A percentile compares a stretch with the other conserved stretches of the same genome.
These are phyloP conservation scores for Venustaconcha ellipsiformis DNA, from an alignment of 1,140 invertebrate genomes.

Conservation along the genomic window DNA sequence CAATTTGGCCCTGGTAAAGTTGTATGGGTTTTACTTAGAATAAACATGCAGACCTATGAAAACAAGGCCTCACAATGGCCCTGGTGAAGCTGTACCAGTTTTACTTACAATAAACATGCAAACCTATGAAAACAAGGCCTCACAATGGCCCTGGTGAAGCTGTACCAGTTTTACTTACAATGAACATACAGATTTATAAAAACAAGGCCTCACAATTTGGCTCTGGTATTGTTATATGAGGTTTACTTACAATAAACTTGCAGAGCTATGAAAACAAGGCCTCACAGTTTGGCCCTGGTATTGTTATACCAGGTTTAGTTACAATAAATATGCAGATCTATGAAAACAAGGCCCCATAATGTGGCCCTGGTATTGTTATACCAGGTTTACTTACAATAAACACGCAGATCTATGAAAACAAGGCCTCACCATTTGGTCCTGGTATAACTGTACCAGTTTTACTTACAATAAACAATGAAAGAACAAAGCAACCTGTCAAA, in stretches of 20 bases:
- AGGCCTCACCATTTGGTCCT: conserved; percentile 54
- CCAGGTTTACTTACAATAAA: conserved; percentile 43
- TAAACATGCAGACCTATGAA: too few relatives aligned
- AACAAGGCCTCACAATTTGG: conserved; percentile 57
- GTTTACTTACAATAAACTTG: too few relatives aligned
- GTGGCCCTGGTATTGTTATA: conserved; percentile 55
- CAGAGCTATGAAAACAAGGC: conserved; percentile 39
- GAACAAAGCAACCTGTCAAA: conserved; percentile 32
- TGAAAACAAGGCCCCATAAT: conserved; percentile 50
- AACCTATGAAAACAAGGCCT: too few relatives aligned
- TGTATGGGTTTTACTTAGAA: too few relatives aligned
- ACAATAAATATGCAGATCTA: conserved; percentile 38
- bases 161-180: too few relatives aligned
- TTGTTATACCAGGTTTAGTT: conserved; percentile 36
- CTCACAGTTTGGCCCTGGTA: conserved; percentile 59
- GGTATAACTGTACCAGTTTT: conserved; percentile 47
- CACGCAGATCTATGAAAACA: conserved; percentile 41
- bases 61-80: too few relatives aligned
- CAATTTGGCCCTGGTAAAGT: too few relatives aligned
- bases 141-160: too few relatives aligned
- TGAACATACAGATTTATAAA: neutral
- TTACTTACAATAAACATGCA: too few relatives aligned
- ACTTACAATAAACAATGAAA: conserved; percentile 44
- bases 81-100: too few relatives aligned
- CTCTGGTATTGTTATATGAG: conserved; percentile 39